Evolutionary conservation across 2,888 invertebrate species (phyloP), one percentile per base, ranked within the genome.

Genomic region (Dolomedes plantarius): DNA sequence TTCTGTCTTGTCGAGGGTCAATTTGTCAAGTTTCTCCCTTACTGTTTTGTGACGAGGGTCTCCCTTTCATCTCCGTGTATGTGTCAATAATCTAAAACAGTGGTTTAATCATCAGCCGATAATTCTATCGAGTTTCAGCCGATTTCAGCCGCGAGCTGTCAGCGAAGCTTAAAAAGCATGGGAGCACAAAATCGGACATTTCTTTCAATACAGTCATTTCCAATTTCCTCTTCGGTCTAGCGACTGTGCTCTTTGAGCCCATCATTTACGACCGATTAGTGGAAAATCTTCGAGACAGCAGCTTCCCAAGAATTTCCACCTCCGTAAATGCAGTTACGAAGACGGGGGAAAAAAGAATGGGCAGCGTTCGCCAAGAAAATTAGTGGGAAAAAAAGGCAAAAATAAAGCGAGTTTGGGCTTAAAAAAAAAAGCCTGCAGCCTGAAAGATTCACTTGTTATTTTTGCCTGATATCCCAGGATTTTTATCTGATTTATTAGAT

Each of bases 401-500:
- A 68, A 31, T 39, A 79, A 72, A 78, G 29, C 27, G 69, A 68
- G 68, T 11, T 36, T 5, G 5, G 7, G 6, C 11, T 36, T 11
- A 36, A 36, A 36, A 36, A 36, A 36, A 36, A 36, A 5, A 11
- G 36, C 11, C 6, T 5, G 6, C 36, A 36, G 74, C n/a, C n/a
- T n/a, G n/a, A n/a, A 72, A 81, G 74, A 68, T 62, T 64, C 69
- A 68, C 76, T 71, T 69, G 71, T 82, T 71, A 41, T 71, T 76
- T 76, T 74, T 82, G 62, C 71, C 67, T 41, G 74, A 74, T 76
- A 75, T 76, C 72, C 76, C 64, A 64, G n/a, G 76, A n/a, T n/a
- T n/a, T n/a, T n/a, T n/a, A 82, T 82, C 82, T 82, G 82, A 76
- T 82, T 82, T 82, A 82, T 82, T 76, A 82, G 71, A 82, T 82